Conservation (phyloP, 2,797 vertebrate species). For the Columba guinea region DNA sequence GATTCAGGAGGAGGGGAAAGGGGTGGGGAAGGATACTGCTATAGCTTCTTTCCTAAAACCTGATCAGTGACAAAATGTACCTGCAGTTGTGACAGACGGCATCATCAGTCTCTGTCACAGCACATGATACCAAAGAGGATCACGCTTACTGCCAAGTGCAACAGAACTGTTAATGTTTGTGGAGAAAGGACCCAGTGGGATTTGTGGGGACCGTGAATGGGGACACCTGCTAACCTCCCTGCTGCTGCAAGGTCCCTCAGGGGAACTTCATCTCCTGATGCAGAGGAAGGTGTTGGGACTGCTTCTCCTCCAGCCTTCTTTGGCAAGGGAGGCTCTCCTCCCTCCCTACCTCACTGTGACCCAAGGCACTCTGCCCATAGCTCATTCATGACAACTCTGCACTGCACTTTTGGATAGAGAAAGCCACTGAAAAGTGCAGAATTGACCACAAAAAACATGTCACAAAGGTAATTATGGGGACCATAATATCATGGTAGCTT, state of each 20-base stretch:
- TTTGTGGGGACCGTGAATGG: neutral
- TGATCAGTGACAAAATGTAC: neutral
- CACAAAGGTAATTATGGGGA: accelerated
- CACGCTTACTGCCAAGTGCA: neutral
- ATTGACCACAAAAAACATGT: neutral
- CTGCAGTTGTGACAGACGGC: neutral
- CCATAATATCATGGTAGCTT: accelerated
- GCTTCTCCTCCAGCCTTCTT: neutral
- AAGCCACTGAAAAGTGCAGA: neutral
- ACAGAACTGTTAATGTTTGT: neutral
- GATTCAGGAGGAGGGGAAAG: neutral
- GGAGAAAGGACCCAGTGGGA: neutral
- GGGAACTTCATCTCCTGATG: neutral
- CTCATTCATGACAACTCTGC: neutral
- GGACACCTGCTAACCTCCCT: neutral
- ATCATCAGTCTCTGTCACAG: neutral
- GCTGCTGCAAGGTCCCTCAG: neutral
- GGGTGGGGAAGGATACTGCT: neutral
- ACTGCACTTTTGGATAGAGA: neutral
- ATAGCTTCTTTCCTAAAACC: neutral
- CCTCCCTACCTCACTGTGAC: neutral
- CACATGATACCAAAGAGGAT: neutral
- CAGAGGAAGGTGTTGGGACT: neutral
- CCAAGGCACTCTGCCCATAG: neutral
- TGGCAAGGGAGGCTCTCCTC: neutral